Base-by-base conservation (phyloP, 92 coral and sea anemone species). In the Umimayanthus kanabou region DNA sequence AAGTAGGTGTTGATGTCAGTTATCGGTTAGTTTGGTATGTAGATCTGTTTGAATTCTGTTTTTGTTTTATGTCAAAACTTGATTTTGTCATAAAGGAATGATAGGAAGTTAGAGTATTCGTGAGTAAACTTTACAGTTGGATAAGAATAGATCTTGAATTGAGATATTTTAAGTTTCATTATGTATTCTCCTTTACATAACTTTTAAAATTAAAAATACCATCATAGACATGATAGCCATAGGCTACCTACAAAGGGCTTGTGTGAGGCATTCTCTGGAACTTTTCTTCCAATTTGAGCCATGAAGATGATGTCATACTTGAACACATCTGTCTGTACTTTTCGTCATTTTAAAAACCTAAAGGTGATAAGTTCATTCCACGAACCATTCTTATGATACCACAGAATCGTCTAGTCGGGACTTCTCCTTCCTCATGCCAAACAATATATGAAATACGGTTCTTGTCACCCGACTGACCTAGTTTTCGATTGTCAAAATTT, bases 191-290 rank as follows among this genome's bases (percentile, higher is more conserved):
- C 37, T 33, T 2, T 2, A 33, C 37, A 33, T 33, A 33, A 33
- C 37, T 33, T 33, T 33, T 33, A 33, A 33, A 33, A 33, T n/a
- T n/a, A n/a, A n/a, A n/a, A n/a, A n/a, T n/a, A n/a, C 0, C 37
- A 33, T 2, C 37, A 2, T 33, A 2, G 37, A 33, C 37, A 33
- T 33, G 37, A 42, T 6, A 47, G 11, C 49, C 49, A 45, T 5
- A 45, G 50, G 80, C 80, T 45, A 76, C 80, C 55, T 2, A 76
- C 80, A 39, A 43, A 76, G 26, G 55, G 58, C 53, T 76, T 42
- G 53, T 76, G 26, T 5, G 18, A n/a, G 55, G 80, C 53, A n/a
- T 76, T 76, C 28, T 76, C 26, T 76, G 9, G 37, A 33, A 53
- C 26, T 39, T 76, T 40, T 74, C 50, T 45, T 76, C 53, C 23